Base-by-base conservation (phyloP, 1,140 invertebrate species). In the Diplogasteroides magnus region DNA sequence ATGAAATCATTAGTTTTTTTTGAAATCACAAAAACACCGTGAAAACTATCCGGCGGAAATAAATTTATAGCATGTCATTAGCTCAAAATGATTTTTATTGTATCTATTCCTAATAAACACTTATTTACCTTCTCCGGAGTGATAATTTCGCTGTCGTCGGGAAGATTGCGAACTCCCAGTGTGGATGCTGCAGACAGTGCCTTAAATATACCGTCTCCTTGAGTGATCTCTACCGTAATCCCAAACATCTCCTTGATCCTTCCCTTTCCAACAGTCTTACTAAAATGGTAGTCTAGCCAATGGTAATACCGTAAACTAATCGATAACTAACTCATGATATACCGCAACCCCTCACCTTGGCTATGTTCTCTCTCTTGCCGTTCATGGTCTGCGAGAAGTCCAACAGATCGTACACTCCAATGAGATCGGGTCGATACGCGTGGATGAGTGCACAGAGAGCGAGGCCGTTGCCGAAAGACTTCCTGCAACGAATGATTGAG, bases 371-470 rank as follows among this genome's bases (percentile, higher is more conserved):
- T 61, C 71, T 77, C 28, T 68, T 60, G 2, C 67, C 70, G 25
- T 61, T 26, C 25, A 64, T 67, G 11, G 64, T 70, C 15, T 76
- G 61, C 1, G 75, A 76, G 32, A 77, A 75, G 28, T 77, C 75
- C 1, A 77, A 31, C 11, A 28, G 31, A 2, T 67, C 62, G 29
- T 64, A 77, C 27, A 68, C 66, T 2, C 75, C 90, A 63, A 94
- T 86, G 25, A 94, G 85, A 85, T 93, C 90, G n/a, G 92, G 92
- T 73, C 91, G 86, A 84, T 93, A 94, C 76, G 90, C 88, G 82
- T 90, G 87, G 74, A 93, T 88, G 37, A 93, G 88, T n/a, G 90
- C 90, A 85, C 89, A 91, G 64, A 93, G 85, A 2, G 90, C 89
- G 64, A 90, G 82, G 13, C 91, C 91, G 83, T 87, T 87, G 82